Base-by-base conservation (phyloP, 2,797 vertebrate species). In the Pangasius krempfi region DNA sequence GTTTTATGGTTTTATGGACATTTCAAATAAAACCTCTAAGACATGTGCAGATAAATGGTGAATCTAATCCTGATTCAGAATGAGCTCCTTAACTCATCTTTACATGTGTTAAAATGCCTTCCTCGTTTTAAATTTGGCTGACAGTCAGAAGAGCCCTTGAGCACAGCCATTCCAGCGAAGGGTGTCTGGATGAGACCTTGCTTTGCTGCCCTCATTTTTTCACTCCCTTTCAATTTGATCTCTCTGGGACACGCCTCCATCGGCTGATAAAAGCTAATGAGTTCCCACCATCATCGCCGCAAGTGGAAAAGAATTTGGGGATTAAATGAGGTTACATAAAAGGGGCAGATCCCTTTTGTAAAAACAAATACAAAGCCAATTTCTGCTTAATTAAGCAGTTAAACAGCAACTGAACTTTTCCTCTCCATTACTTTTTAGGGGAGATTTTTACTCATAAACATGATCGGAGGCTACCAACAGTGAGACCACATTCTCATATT, bases 181-280 rank as follows among this genome's bases (percentile, higher is more conserved):
- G 88, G 60, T 79, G 37, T 90, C 83, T 76, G 84, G 37, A 30
- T 66, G 68, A 80, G 87, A 86, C 40, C 86, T 56, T 14, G 50
- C 84, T 90, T 87, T 83, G 80, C 90, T 87, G 87, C n/a, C 81
- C 56, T 89, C 70, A 30, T 72, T 89, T 84, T 81, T 40, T 60
- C 50, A 50, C 76, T 1, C 78, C 72, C 81, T 70, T 85, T 50
- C 44, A 81, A 58, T 72, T 62, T 40, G 62, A 86, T 90, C 88
- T 89, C 79, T 68, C 86, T 22, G 56, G 87, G 80, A 72, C 75
- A 70, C 88, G 44, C 89, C 33, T 75, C 78, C 78, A 54, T 83
- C 50, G n/a, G 81, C 72, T 84, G 87, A 90, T 91, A 91, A 91
- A 92, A 91, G 86, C 88, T 87, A 90, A 90, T 90, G 90, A 91